Evolutionary conservation across 2,113 vertebrate species (phyloP).

Genomic region (Echinops telfairi): DNA sequence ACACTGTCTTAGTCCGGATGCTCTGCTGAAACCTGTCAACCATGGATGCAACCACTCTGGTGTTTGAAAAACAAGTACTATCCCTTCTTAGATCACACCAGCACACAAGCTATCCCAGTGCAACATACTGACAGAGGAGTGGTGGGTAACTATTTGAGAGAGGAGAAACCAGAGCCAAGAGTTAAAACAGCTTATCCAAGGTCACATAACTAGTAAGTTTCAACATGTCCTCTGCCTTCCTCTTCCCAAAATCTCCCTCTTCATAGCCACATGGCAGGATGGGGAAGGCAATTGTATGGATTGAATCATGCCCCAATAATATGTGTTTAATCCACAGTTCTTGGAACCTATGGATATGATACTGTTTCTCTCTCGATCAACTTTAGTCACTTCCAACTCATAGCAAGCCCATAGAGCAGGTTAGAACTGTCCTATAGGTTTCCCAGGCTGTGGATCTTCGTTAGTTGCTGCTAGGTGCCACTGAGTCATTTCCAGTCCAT

Average conservation of each 20-base stretch:
- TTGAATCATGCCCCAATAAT: background rate
- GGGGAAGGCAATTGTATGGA: background rate
- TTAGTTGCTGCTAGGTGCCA: too few relatives aligned
- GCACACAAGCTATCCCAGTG: too few relatives aligned
- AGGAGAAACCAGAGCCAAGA: too few relatives aligned
- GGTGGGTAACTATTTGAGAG: too few relatives aligned
- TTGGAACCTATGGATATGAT: background rate
- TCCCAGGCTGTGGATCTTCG: too few relatives aligned
- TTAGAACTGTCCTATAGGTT: too few relatives aligned
- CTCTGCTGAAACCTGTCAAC: background rate
- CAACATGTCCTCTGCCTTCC: background rate
- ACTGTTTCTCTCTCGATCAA: background rate
- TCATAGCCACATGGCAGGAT: background rate
- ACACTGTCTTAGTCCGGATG: too few relatives aligned
- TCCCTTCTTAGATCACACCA: background rate
- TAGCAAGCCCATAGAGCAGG: too few relatives aligned
- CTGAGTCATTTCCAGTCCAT: too few relatives aligned
- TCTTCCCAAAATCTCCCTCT: background rate
- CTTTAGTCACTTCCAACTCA: too few relatives aligned
- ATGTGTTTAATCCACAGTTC: background rate
- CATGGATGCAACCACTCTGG: background rate
- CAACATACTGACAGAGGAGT: too few relatives aligned
- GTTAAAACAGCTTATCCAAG: background rate
- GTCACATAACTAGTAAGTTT: background rate
- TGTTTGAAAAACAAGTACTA: background rate